Base-by-base conservation (phyloP, 2,113 vertebrate species). In the Corynorhinus townsendii region DNA sequence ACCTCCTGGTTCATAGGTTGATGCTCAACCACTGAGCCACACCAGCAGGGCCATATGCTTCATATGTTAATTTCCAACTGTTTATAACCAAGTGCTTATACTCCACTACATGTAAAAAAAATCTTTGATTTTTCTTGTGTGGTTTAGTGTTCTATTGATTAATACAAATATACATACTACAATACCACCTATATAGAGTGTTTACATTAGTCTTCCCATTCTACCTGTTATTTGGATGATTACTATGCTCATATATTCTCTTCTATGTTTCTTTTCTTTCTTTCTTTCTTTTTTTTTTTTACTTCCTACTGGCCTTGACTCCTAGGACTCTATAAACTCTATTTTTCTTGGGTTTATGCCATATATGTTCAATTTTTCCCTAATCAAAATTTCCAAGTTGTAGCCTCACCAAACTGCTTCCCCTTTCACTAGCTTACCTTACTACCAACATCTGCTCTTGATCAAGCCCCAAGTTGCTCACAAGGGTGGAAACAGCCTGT, bases 301-400 rank as follows among this genome's bases (percentile, higher is more conserved):
- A 56, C 20, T 92, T 87, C 49, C 56, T 80, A 56, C 9, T 92
- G 80, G 35, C 15, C 11, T 92, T 90, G 72, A 52, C 72, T 66
- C 43, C 49, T 5, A 54, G 82, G 56, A 83, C 49, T 81, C 43
- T 85, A 0, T 87, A 79, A 68, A 89, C 20, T 45, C 16, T 38
- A 35, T 54, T 66, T 59, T 45, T 79, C 45, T 90, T 94, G 92
- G 76, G 5, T 91, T 90, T 91, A 66, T 76, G 86, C 77, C 82
- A 76, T 66, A 40, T 72, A 45, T 66, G 17, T 93, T 89, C 20
- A 62, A 79, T 77, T 86, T 86, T 89, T 97, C 93, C 62, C 80
- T 79, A 91, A 94, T 72, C 66, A 43, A 90, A 20, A 80, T 94
- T 95, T 82, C 89, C 49, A 62, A 76, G 68, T 72, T 38, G 56